Evolutionary conservation across 2,113 vertebrate genomes (phyloP), one percentile per base, ranked within the genome.

Genomic region (Nerophis ophidion): DNA sequence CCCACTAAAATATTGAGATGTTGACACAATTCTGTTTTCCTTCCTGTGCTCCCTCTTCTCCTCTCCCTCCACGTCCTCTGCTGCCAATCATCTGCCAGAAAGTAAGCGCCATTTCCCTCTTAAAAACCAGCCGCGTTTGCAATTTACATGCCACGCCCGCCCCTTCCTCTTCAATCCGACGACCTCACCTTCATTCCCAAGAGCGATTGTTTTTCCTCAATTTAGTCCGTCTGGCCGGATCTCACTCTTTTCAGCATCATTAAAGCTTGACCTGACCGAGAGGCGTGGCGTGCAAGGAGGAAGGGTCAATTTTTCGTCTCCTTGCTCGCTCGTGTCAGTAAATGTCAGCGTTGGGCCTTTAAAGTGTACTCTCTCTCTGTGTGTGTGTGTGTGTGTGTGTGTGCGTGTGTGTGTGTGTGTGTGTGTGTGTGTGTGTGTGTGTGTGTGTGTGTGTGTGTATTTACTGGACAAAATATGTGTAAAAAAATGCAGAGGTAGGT

Each of bases 51-150:
- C 62, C 52, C 63, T 73, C 46, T 62, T 76, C 66, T 71, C 61
- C 58, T 74, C 70, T 75, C 76, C 62, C 72, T 79, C 60, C 76
- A 73, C 65, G 62, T 66, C 76, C 71, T 61, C 35, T 70, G 58
- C 81, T 89, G 89, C 74, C 88, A 89, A 80, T 90, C 89, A 90
- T 69, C 72, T 71, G 66, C 68, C 81, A 83, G n/a, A 65, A 56
- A 82, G 85, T 86, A 87, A 89, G 86, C 81, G 86, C 76, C 46
- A 89, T 84, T 78, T 66, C 34, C 54, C 74, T 72, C 48, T 54
- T 63, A 73, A 79, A 87, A 89, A 83, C 76, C 77, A 71, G 63
- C 74, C 56, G 80, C 72, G 72, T 66, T 75, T 76, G 60, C 47
- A 80, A 80, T 80, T 70, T 66, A 53, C 68, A 17, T 46, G 38